Evolutionary conservation across 2,888 invertebrate species (phyloP).

Genomic region (Polyommatus iphigenia): DNA sequence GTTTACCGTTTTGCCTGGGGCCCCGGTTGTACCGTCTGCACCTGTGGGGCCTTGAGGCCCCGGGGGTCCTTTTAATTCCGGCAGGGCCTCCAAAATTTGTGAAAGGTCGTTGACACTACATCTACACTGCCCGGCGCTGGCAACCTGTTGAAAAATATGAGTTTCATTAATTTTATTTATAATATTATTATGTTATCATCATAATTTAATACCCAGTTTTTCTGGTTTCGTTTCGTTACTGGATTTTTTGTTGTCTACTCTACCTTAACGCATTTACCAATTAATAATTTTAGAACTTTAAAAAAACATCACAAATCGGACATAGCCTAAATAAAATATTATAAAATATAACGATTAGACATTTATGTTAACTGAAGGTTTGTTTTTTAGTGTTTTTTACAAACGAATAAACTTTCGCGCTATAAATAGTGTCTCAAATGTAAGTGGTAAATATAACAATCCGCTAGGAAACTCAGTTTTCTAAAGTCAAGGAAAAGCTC

Average conservation of each 20-base stretch:
- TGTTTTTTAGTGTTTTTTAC: too few relatives aligned
- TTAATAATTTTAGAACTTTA: too few relatives aligned
- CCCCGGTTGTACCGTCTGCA: constrained; percentile 88
- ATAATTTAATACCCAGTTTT: too few relatives aligned
- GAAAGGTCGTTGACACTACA: constrained; percentile 86
- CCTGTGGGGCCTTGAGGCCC: constrained; percentile 83
- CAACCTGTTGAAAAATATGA: constrained; percentile 52
- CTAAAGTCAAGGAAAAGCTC: constrained; percentile 5
- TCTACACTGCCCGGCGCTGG: constrained; percentile 82
- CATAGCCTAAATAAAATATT: too few relatives aligned
- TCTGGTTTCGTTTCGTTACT: too few relatives aligned
- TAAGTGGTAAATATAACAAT: constrained; percentile 17
- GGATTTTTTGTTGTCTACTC: too few relatives aligned
- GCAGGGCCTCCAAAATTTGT: constrained; percentile 81
- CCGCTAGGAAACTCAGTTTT: background rate
- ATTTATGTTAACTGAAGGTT: too few relatives aligned
- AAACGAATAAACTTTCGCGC: background rate
- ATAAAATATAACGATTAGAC: too few relatives aligned
- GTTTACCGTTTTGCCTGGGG: constrained; percentile 88
- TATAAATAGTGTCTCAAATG: background rate
- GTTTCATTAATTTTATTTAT: background rate
- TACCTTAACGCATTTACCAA: too few relatives aligned
- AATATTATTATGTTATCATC: background rate
- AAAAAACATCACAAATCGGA: too few relatives aligned
- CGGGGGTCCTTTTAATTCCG: constrained; percentile 85